These are phyloP conservation scores for Abramis brama DNA, from an alignment of 2,113 vertebrate species.

Conservation along the genomic window DNA sequence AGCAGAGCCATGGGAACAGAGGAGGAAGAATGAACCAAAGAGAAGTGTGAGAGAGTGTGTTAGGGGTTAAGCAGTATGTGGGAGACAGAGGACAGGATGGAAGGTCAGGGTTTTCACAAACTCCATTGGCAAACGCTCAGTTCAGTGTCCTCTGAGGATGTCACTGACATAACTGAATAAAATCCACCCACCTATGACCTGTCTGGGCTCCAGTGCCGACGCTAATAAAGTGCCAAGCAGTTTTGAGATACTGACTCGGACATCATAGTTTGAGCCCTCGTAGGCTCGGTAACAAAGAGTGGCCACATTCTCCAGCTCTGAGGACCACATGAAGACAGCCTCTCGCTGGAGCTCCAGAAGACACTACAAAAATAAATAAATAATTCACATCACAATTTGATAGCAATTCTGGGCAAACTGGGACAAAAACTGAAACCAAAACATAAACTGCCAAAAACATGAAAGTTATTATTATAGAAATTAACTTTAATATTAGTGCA, in stretches of 20 bases:
- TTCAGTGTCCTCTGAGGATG: background rate
- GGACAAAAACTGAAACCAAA: background rate
- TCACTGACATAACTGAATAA: background rate
- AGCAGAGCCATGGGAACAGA: background rate
- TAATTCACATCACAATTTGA: background rate
- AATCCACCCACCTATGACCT: slow-evolving; percentile 74
- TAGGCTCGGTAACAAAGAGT: slow-evolving; percentile 93
- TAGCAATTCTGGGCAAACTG: background rate
- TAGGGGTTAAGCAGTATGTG: background rate
- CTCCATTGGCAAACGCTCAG: background rate
- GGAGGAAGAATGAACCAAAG: background rate
- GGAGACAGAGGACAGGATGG: background rate
- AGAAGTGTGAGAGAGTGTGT: background rate
- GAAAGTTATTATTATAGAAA: background rate
- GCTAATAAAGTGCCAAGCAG: slow-evolving; percentile 89
- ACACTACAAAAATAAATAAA: slow-evolving; percentile 76
- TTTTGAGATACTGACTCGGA: slow-evolving; percentile 84
- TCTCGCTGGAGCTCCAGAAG: slow-evolving; percentile 92
- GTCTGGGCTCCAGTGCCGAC: slow-evolving; percentile 78
- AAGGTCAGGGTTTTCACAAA: background rate
- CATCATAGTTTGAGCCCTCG: slow-evolving; percentile 89
- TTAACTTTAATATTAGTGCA: too few species aligned
- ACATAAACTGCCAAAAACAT: background rate
- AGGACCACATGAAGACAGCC: slow-evolving; percentile 88
- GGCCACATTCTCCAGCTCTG: slow-evolving; percentile 89